A percentile compares a stretch with the other conserved stretches of the same genome.
These are phyloP conservation scores for Protonemura montana DNA, from an alignment of 2,888 invertebrate species.

Conservation along the genomic window DNA sequence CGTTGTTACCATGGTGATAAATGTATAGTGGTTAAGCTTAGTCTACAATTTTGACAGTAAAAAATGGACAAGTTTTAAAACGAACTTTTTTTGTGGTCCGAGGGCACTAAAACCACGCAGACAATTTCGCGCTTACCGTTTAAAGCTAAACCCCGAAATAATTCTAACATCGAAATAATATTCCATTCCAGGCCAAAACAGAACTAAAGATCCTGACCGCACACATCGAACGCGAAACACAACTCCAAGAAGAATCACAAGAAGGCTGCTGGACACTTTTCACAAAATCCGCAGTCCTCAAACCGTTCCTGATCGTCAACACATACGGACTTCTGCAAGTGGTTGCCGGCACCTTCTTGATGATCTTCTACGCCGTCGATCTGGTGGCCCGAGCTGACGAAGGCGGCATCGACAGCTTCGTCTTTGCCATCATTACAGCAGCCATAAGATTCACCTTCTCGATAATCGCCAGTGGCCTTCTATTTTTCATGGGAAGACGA, in stretches of 20 bases:
- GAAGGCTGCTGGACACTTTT: slow-evolving; percentile 57
- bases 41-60: too few species aligned
- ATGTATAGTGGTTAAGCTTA: too few species aligned
- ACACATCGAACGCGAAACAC: slow-evolving; percentile 28
- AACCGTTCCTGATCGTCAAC: slow-evolving; percentile 77
- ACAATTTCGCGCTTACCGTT: too few species aligned
- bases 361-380: slow-evolving; percentile 81
- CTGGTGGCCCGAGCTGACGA: slow-evolving; percentile 61
- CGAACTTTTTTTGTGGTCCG: too few species aligned
- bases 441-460: slow-evolving; percentile 71
- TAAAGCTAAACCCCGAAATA: too few species aligned
- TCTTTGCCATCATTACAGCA: slow-evolving; percentile 75
- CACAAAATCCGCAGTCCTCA: slow-evolving; percentile 68
- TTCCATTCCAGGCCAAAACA: slow-evolving; percentile 37
- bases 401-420: slow-evolving; percentile 58
- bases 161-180: background rate
- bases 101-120: too few species aligned
- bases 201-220: slow-evolving; percentile 41
- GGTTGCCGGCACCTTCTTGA: slow-evolving; percentile 78
- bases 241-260: background rate
- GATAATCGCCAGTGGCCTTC: slow-evolving; percentile 69
- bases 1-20: too few species aligned
- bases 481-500: slow-evolving; percentile 71
- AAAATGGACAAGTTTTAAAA: too few species aligned
- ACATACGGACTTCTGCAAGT: slow-evolving; percentile 70